phyloP scores from a whole-genome alignment of 1,140 invertebrate genomes.

The Drosophila pseudoananassae region DNA sequence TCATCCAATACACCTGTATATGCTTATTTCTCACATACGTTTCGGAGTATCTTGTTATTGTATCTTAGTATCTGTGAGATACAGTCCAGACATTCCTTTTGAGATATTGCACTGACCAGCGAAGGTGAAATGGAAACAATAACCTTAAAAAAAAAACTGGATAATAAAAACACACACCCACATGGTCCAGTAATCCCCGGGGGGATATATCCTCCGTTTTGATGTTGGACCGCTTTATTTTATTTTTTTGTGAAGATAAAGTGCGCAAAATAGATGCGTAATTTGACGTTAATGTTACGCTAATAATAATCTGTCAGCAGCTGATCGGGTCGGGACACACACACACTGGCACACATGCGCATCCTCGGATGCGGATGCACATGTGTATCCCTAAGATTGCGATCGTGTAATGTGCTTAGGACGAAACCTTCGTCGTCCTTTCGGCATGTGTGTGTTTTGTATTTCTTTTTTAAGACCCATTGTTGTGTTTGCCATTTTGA shows the following conservation, averaged over 20 bases:
- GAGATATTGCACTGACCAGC: conserved; percentile 40
- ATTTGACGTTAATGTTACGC: conserved; percentile 84
- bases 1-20: conserved; percentile 2
- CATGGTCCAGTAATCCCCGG: conserved; percentile 39
- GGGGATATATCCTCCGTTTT: conserved; percentile 20
- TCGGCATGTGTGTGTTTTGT: conserved; percentile 16
- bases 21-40: conserved; percentile 8
- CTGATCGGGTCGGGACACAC: conserved; percentile 43
- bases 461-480: conserved; percentile 29
- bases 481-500: conserved; percentile 77
- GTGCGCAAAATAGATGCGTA: conserved; percentile 81
- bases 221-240: conserved; percentile 43
- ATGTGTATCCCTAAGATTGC: conserved; percentile 47
- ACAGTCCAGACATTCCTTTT: background rate
- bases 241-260: conserved; percentile 57
- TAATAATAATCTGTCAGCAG: conserved; percentile 84
- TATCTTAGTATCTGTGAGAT: conserved; percentile 20
- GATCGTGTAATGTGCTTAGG: conserved; percentile 73
- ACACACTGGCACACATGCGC: background rate
- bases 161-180: conserved; percentile 5
- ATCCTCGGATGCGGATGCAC: conserved; percentile 30
- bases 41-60: background rate
- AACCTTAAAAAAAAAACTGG: background rate
- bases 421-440: conserved; percentile 17
- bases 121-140: too few relatives aligned